phyloP scores from a whole-genome alignment of 2,797 vertebrate species.

The Menidia menidia region DNA sequence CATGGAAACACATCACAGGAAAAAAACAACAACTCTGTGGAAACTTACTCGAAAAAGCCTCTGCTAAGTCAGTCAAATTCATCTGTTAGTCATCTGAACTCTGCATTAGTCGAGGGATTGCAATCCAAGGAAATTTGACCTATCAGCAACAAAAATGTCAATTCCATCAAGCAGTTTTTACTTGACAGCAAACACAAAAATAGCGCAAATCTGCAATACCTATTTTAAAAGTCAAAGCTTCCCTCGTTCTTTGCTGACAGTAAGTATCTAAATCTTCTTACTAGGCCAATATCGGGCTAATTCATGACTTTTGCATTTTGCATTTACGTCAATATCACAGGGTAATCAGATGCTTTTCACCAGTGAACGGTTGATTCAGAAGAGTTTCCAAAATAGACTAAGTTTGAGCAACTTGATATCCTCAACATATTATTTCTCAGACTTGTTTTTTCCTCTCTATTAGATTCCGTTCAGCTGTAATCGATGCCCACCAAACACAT shows the following conservation, averaged over 20 bases:
- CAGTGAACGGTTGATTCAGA: too few species aligned
- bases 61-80: not conserved
- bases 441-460: too few species aligned
- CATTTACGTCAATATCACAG: too few species aligned
- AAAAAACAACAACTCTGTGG: too few species aligned
- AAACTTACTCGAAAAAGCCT: too few species aligned
- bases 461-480: too few species aligned
- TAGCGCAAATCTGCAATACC: not conserved
- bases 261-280: not conserved
- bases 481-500: too few species aligned
- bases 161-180: not conserved
- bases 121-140: not conserved
- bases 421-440: too few species aligned
- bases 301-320: not conserved
- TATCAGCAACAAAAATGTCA: not conserved
- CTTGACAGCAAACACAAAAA: not conserved
- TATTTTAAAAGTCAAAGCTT: not conserved
- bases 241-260: not conserved
- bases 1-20: not conserved
- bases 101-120: not conserved
- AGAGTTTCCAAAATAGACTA: too few species aligned
- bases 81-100: not conserved
- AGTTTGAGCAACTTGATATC: too few species aligned
- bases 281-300: not conserved
- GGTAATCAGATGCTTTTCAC: too few species aligned